Percentiles rank a stretch among this genome's conserved stretches.
These are phyloP conservation scores for Drosophila chauvacae DNA, from an alignment of 1,140 invertebrate species.

Conservation along the genomic window DNA sequence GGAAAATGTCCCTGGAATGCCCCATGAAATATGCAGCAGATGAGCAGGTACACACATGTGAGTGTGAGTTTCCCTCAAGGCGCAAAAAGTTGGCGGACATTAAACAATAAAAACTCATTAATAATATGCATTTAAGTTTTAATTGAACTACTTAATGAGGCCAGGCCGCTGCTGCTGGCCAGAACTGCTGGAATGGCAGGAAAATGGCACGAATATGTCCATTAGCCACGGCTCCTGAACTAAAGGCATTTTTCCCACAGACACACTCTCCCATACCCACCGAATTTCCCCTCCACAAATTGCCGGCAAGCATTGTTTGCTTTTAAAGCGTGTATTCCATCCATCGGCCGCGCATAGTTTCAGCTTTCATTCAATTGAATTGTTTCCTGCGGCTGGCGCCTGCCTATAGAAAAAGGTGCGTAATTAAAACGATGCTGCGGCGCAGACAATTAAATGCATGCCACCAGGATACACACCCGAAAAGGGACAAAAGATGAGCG, in stretches of 20 bases:
- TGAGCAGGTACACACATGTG: constrained; percentile 6
- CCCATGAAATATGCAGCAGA: constrained; percentile 66
- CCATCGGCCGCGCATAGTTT: constrained; percentile 41
- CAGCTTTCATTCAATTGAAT: constrained; percentile 74
- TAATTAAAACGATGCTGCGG: constrained; percentile 75
- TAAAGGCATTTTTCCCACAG: constrained; percentile 19
- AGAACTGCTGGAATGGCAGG: constrained; percentile 18
- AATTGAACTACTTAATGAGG: constrained; percentile 80
- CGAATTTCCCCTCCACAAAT: constrained; percentile 20
- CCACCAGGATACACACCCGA: constrained; percentile 36
- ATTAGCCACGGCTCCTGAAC: constrained; percentile 26
- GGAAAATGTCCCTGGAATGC: constrained; percentile 35
- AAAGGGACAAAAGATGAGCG: constrained; percentile 64
- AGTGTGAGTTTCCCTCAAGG: constrained; percentile 39
- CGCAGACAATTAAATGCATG: constrained; percentile 77
- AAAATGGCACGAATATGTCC: constrained; percentile 57
- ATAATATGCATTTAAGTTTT: constrained; percentile 82
- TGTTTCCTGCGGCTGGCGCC: constrained; percentile 45
- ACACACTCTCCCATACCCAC: neutral
- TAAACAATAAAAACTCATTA: constrained; percentile 82
- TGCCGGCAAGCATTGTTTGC: constrained; percentile 32
- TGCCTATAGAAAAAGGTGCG: constrained; percentile 67
- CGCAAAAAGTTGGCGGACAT: constrained; percentile 58
- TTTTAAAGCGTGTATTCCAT: constrained; percentile 29
- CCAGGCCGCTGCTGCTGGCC: constrained; percentile 32